These are phyloP conservation scores for Eurosta solidaginis DNA, from an alignment of 1,140 invertebrate genomes.

Conservation along the genomic window DNA sequence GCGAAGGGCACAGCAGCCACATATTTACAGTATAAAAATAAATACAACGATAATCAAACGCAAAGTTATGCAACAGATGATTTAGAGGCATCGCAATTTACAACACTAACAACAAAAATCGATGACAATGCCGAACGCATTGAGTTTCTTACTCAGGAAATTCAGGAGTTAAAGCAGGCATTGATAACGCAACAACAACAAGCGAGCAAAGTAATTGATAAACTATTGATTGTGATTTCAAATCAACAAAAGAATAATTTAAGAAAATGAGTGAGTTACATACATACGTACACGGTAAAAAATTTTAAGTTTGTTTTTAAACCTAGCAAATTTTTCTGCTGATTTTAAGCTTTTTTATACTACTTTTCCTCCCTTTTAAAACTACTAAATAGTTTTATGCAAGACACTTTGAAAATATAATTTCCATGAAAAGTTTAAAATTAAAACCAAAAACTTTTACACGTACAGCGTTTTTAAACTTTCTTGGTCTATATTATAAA, in stretches of 20 bases:
- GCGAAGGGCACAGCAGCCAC: slow-evolving; percentile 65
- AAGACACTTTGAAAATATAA: too few species aligned
- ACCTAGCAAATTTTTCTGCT: too few species aligned
- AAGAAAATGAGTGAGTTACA: slow-evolving; percentile 49
- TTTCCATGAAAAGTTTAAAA: too few species aligned
- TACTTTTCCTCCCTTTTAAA: too few species aligned
- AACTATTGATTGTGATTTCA: slow-evolving; percentile 56
- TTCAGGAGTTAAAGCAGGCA: slow-evolving; percentile 67
- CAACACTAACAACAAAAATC: slow-evolving; percentile 65
- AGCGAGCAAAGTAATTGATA: slow-evolving; percentile 58
- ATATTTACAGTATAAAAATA: slow-evolving; percentile 66
- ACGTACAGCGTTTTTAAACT: too few species aligned
- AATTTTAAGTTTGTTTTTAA: too few species aligned
- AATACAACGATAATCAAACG: slow-evolving; percentile 66
- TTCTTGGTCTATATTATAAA: too few species aligned
- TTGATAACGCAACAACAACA: slow-evolving; percentile 60
- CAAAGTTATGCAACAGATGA: slow-evolving; percentile 62
- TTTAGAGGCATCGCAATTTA: slow-evolving; percentile 58
- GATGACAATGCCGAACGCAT: slow-evolving; percentile 68
- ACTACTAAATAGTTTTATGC: too few species aligned
- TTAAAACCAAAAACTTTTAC: too few species aligned
- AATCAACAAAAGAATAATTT: slow-evolving; percentile 58
- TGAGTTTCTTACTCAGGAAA: slow-evolving; percentile 66
- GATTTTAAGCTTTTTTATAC: too few species aligned
- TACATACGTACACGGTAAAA: too few species aligned